Evolutionary conservation across 2,113 vertebrate species (phyloP).

Genomic region (Leptobrachium leishanense): DNA sequence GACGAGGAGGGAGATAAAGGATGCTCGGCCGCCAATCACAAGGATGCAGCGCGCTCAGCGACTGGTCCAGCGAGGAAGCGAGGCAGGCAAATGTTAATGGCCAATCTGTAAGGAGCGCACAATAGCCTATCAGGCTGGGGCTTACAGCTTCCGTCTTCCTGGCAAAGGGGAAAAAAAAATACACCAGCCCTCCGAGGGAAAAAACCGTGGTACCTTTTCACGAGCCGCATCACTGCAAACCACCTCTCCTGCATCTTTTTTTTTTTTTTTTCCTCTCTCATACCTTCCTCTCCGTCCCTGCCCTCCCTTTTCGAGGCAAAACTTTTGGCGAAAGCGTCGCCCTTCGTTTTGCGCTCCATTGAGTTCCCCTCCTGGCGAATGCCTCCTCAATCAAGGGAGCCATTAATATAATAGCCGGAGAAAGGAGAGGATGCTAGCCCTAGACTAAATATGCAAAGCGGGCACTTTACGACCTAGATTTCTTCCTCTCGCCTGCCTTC

Average conservation of each 20-base stretch:
- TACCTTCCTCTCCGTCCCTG: conserved; percentile 48
- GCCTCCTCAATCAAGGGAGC: conserved; percentile 58
- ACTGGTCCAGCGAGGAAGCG: conserved; percentile 1
- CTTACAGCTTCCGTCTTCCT: conserved; percentile 29
- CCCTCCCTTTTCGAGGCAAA: conserved; percentile 61
- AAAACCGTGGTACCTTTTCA: conserved; percentile 34
- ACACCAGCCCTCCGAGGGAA: conserved; percentile 28
- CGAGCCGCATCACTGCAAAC: conserved; percentile 59
- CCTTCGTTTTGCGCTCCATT: conserved; percentile 58
- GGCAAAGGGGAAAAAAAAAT: conserved; percentile 2
- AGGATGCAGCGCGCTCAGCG: not conserved
- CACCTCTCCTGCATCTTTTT: conserved; percentile 62
- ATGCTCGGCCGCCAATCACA: conserved; percentile 14
- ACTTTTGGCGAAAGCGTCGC: conserved; percentile 75
- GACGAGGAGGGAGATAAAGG: not conserved
- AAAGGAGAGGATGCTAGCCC: conserved; percentile 58
- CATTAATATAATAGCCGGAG: conserved; percentile 55
- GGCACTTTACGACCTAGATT: conserved; percentile 69
- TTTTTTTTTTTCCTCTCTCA: conserved; percentile 53
- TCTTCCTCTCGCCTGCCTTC: conserved; percentile 49
- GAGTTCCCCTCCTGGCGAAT: conserved; percentile 56
- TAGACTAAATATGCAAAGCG: conserved; percentile 81
- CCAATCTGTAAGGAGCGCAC: conserved; percentile 23
- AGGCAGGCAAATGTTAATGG: conserved; percentile 2
- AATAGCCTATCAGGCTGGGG: conserved; percentile 1